Evolutionary conservation across 1,140 invertebrate species (phyloP), one percentile per base, ranked within the genome.

Genomic region (Euwallacea similis): DNA sequence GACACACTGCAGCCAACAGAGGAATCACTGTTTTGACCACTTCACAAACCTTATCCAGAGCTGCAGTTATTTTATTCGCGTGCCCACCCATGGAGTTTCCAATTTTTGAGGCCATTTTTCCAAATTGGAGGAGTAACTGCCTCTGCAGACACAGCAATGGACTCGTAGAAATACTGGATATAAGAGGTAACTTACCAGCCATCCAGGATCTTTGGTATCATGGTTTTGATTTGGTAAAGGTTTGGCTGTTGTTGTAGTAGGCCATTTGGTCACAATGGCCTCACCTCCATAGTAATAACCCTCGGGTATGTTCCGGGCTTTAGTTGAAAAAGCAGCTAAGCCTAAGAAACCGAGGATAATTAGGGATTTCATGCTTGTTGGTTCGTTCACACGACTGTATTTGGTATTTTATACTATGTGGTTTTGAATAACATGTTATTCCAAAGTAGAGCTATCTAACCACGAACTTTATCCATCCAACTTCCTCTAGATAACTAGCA

Each of bases 11-110:
- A 6, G 79, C 78, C 53, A 82, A 67, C 7, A 82, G 74, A 6
- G 81, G 81, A 13, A 82, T 77, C 9, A 82, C 68, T 8, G 79
- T 80, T 74, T 82, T 82, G 11, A 82, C 60, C 55, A 82, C 75
- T 73, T 80, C 79, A 66, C 81, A 82, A n/a, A 82, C 70, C 66
- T 80, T 80, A 47, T 82, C 81, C 2, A 81, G 47, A n/a, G 77
- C 75, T n/a, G 73, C 67, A 42, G 78, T 69, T 46, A 82, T 76
- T 70, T 76, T 78, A 21, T 75, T 73, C 8, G 78, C 78, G 60
- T 76, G 74, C 10, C 68, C 62, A 15, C 81, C 81, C 66, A 82
- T 74, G 11, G 67, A 64, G 54, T 79, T 81, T 21, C 81, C 80
- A 21, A 82, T 75, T 53, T 75, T 74, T 13, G 76, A 76, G 7